Percentiles rank a stretch among this genome's conserved stretches.
Evolutionary conservation across 23 tunicate species (phyloP).

Genomic region (Ciona savignyi): DNA sequence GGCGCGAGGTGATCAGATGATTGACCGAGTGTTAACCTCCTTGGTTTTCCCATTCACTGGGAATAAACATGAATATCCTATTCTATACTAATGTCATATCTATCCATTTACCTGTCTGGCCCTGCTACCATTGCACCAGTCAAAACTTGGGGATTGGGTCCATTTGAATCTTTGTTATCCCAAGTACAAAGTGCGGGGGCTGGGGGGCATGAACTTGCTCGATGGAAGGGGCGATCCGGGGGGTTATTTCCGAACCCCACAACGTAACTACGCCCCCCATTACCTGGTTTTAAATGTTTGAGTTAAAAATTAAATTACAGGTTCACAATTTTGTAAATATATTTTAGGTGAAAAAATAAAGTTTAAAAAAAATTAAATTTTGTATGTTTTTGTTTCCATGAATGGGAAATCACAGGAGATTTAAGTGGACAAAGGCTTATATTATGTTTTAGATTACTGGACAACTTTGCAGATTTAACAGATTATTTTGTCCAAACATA

Average conservation of each 20-base stretch:
- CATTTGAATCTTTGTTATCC: constrained; percentile 33
- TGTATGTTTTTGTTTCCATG: no score
- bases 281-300: constrained; percentile 28
- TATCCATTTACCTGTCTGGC: constrained; percentile 76
- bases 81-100: no score
- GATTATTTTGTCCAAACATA: no score
- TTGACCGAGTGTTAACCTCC: no score
- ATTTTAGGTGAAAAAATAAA: background rate
- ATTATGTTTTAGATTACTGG: no score
- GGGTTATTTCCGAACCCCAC: constrained; percentile 87
- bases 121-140: constrained; percentile 92
- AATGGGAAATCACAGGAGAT: no score
- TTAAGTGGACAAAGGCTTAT: no score
- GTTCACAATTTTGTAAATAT: background rate
- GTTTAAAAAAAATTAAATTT: background rate
- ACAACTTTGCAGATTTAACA: no score
- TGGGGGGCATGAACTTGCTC: constrained; percentile 87
- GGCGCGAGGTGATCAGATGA: no score
- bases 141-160: constrained; percentile 67
- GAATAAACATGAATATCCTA: no score
- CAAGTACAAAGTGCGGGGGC: constrained; percentile 77
- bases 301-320: background rate
- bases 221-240: constrained; percentile 83
- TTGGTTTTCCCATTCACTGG: no score
- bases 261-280: constrained; percentile 83